These are phyloP conservation scores for Melanophora roralis DNA, from an alignment of 2,888 invertebrate genomes.

Conservation along the genomic window DNA sequence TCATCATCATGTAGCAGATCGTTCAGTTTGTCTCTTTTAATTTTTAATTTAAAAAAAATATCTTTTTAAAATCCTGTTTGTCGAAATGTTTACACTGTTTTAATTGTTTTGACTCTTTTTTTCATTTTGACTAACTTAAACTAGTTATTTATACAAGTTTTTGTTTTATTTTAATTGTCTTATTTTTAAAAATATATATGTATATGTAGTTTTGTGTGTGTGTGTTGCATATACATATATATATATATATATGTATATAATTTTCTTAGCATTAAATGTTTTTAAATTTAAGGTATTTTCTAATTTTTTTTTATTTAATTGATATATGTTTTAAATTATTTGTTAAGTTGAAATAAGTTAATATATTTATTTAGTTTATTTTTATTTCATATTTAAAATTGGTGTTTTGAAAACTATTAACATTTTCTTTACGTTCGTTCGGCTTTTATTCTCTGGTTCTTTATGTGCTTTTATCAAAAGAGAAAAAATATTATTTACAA, in stretches of 20 bases:
- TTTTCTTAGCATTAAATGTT: conserved; percentile 16
- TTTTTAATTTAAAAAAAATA: not conserved
- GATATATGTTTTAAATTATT: conserved; percentile 24
- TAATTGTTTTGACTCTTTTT: not conserved
- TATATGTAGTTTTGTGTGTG: conserved; percentile 20
- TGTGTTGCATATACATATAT: conserved; percentile 14
- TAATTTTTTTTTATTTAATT: conserved; percentile 7
- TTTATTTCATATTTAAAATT: conserved; percentile 61
- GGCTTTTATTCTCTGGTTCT: conserved; percentile 50
- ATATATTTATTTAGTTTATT: conserved; percentile 30
- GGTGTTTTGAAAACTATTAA: conserved; percentile 66
- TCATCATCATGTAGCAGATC: too few relatives aligned
- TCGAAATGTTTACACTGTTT: not conserved
- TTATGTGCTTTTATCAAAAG: conserved; percentile 21
- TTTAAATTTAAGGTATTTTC: conserved; percentile 54
- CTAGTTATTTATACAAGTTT: conserved; percentile 51
- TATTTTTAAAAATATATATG: conserved; percentile 25
- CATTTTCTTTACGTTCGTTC: conserved; percentile 57
- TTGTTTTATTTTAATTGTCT: not conserved
- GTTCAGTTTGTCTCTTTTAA: not conserved
- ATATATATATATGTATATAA: conserved; percentile 20
- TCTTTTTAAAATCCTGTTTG: not conserved
- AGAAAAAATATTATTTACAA: too few relatives aligned
- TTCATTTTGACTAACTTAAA: conserved; percentile 51
- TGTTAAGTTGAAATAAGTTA: not conserved